phyloP scores from a whole-genome alignment of 2,113 vertebrate genomes.

The Grallaria varia region DNA sequence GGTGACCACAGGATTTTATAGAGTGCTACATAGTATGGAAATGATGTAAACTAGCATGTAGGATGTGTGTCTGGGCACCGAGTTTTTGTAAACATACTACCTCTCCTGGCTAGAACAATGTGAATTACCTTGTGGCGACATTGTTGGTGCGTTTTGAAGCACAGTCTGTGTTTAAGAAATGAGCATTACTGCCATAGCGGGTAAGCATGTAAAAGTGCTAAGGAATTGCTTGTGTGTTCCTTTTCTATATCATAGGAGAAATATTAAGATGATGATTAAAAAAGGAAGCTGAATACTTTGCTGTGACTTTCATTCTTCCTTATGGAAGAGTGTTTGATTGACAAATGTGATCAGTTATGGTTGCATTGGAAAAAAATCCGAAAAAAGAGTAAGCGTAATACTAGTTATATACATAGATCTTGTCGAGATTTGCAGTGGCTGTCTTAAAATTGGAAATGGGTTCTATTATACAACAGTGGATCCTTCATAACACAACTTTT shows the following conservation, averaged over 20 bases:
- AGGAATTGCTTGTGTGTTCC: neutral
- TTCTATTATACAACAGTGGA: constrained; percentile 17
- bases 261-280: neutral
- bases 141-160: neutral
- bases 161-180: neutral
- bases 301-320: constrained; percentile 57
- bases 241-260: neutral
- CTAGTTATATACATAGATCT: constrained; percentile 35
- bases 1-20: neutral
- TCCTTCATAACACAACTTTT: constrained; percentile 50
- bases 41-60: neutral
- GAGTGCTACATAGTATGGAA: fast-evolving
- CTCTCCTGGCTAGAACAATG: neutral
- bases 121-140: neutral
- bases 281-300: neutral
- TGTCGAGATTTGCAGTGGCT: constrained; percentile 40
- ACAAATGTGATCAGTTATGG: constrained; percentile 44
- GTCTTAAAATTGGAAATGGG: constrained; percentile 55
- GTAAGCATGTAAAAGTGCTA: neutral
- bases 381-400: constrained; percentile 19
- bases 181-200: neutral
- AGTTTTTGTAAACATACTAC: neutral
- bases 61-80: neutral
- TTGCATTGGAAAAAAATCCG: constrained; percentile 10
- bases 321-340: constrained; percentile 44